Evolutionary conservation across 1,140 invertebrate species (phyloP).

Genomic region (Myzus persicae): DNA sequence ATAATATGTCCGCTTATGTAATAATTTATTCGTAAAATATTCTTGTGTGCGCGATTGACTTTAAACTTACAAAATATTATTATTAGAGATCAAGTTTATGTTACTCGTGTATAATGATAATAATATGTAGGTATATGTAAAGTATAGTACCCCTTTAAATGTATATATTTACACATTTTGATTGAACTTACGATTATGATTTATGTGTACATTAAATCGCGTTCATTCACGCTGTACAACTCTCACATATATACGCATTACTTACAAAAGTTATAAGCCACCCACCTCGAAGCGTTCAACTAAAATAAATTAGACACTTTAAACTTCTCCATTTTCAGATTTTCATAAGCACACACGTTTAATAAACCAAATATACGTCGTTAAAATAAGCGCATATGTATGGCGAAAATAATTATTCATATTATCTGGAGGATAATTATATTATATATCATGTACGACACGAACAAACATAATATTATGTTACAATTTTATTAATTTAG

Average conservation of each 20-base stretch:
- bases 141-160: neutral
- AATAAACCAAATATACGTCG: neutral
- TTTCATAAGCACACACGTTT: neutral
- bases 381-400: neutral
- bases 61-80: neutral
- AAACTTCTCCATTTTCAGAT: neutral
- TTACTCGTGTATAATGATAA: neutral
- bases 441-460: neutral
- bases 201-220: neutral
- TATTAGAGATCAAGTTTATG: neutral
- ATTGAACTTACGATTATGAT: slow-evolving; percentile 2
- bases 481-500: neutral
- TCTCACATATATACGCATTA: neutral
- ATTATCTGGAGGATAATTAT: neutral
- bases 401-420: neutral
- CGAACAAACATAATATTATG: neutral
- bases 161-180: slow-evolving; percentile 1
- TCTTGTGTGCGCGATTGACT: neutral
- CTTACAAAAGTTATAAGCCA: slow-evolving; percentile 29
- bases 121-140: neutral
- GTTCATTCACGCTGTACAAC: neutral
- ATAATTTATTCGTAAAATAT: neutral
- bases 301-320: slow-evolving; percentile 8
- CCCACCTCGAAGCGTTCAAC: neutral
- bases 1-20: neutral